A percentile compares a stretch with the other conserved stretches of the same genome.
Conservation (phyloP, 2,113 vertebrate genomes). For the Alligator mississippiensis region DNA sequence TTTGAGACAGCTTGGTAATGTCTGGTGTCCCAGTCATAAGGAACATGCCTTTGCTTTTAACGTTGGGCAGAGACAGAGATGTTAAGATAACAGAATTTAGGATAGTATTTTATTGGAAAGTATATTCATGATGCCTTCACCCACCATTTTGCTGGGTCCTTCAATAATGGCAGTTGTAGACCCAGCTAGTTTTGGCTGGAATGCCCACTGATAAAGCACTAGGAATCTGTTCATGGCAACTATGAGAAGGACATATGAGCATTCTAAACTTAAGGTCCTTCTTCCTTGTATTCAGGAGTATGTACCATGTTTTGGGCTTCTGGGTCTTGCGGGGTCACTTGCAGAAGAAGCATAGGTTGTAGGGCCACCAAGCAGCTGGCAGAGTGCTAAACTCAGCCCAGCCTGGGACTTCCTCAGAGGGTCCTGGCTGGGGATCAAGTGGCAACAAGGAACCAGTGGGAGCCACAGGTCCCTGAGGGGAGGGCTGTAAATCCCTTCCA, state of each 20-base stretch:
- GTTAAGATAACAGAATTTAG: neutral
- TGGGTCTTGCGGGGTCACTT: too few relatives aligned
- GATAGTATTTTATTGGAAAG: constrained; percentile 45
- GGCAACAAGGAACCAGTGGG: too few relatives aligned
- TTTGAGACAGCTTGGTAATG: neutral
- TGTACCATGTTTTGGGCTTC: neutral
- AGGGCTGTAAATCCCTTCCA: too few relatives aligned
- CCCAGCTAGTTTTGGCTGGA: neutral
- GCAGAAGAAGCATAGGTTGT: too few relatives aligned
- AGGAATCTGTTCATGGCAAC: neutral
- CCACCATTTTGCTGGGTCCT: neutral
- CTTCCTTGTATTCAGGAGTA: neutral
- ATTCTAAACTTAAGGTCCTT: neutral
- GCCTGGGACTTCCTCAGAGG: too few relatives aligned
- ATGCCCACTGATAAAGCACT: neutral
- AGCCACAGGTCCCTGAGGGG: too few relatives aligned
- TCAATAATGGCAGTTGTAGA: constrained; percentile 6
- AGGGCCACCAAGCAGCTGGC: too few relatives aligned
- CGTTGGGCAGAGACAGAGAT: neutral
- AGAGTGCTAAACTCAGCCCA: too few relatives aligned
- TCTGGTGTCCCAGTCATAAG: neutral
- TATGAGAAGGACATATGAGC: accelerated
- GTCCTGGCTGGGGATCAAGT: too few relatives aligned
- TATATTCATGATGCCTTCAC: neutral
- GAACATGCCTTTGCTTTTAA: neutral